Percentiles rank a stretch among this genome's conserved stretches.
Conservation (phyloP, 2,113 vertebrate genomes). For the Pavo muticus region DNA sequence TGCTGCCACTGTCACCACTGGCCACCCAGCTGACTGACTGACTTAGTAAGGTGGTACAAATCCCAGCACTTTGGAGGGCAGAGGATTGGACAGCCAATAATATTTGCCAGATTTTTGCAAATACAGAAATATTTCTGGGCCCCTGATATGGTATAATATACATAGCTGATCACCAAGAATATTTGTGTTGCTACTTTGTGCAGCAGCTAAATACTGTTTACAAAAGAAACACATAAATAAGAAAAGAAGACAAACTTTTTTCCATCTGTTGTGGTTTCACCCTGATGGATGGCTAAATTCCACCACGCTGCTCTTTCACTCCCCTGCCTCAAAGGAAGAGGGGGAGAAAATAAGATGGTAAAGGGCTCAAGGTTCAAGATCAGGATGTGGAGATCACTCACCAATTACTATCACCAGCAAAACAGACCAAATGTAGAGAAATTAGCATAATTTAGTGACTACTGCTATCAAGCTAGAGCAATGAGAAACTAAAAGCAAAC, state of each 20-base stretch:
- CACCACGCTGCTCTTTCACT: neutral
- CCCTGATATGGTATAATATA: rapidly evolving
- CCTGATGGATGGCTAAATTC: neutral
- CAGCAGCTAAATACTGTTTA: neutral
- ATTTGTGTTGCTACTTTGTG: neutral
- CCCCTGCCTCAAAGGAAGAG: neutral
- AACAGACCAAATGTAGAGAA: neutral
- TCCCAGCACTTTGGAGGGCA: rapidly evolving
- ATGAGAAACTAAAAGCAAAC: neutral
- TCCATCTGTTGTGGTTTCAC: neutral
- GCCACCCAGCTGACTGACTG: neutral
- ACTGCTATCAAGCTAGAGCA: neutral
- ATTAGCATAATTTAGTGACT: neutral
- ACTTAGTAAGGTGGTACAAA: neutral
- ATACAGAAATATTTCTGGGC: neutral
- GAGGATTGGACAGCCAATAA: rapidly evolving
- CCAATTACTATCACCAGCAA: neutral
- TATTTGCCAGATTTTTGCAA: neutral
- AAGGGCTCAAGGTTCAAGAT: neutral
- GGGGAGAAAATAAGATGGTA: neutral
- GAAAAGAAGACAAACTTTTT: neutral
- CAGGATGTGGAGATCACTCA: neutral
- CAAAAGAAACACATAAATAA: neutral
- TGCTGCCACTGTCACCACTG: rapidly evolving
- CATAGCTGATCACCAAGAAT: neutral